Evolutionary conservation across 2,797 vertebrate species (phyloP).

Genomic region (Hemibagrus guttatus): DNA sequence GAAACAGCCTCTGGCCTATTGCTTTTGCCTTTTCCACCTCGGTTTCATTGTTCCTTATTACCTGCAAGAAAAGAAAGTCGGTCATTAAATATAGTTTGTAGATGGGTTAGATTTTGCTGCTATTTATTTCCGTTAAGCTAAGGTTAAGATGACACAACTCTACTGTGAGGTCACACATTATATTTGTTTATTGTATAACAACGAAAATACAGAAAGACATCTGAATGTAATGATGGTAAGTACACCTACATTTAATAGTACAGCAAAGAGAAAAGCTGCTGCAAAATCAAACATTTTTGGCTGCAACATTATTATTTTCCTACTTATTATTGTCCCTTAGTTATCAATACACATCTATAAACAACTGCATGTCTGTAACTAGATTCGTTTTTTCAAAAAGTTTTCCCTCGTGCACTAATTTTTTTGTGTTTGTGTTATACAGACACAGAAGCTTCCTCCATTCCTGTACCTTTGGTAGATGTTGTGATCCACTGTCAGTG

Average conservation of each 20-base stretch:
- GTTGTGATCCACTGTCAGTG: conserved; percentile 15
- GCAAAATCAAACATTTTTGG: no score
- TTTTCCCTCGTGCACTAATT: not conserved
- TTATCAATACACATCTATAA: not conserved
- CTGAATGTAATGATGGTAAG: not conserved
- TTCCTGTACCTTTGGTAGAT: conserved; percentile 46
- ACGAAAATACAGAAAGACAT: not conserved
- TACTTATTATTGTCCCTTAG: not conserved
- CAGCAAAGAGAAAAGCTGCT: no score
- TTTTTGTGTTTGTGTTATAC: not conserved
- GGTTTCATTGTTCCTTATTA: conserved; percentile 23
- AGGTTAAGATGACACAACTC: not conserved
- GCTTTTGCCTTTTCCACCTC: conserved; percentile 28
- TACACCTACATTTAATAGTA: not conserved
- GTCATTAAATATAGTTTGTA: not conserved
- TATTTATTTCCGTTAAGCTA: not conserved
- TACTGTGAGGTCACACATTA: not conserved
- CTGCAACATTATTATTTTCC: not conserved
- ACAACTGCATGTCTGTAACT: no score
- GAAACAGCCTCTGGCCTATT: conserved; percentile 15
- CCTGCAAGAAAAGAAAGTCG: conserved; percentile 2
- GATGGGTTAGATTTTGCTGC: not conserved
- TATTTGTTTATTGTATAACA: not conserved
- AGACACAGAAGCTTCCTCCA: not conserved
- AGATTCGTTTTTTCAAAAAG: not conserved